Evolutionary conservation across 2,797 vertebrate genomes (phyloP).

Genomic region (Acanthiza pusilla): DNA sequence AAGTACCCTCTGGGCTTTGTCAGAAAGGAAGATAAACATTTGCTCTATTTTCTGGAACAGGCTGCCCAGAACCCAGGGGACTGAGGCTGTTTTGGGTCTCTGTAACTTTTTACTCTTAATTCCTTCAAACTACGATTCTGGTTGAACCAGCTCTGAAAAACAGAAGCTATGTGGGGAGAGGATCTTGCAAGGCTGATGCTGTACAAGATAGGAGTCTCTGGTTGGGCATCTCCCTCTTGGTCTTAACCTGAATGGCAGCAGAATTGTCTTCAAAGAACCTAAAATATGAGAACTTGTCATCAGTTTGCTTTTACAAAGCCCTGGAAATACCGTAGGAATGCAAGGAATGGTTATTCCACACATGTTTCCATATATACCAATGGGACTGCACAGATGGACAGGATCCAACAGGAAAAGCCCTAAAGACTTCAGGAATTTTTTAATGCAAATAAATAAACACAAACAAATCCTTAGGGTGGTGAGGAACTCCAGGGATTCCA

Average conservation of each 20-base stretch:
- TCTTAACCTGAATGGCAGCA: background rate
- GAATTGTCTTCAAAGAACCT: background rate
- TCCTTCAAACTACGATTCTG: background rate
- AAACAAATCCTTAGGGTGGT: background rate
- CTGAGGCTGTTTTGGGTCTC: background rate
- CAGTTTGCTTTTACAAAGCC: background rate
- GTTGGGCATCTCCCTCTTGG: background rate
- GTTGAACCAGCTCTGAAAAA: background rate
- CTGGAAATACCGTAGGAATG: background rate
- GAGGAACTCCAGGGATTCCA: background rate
- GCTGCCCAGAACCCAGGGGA: background rate
- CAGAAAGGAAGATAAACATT: constrained; percentile 12
- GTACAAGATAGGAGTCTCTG: background rate
- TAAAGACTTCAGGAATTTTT: background rate
- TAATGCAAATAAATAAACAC: background rate
- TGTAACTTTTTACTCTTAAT: background rate
- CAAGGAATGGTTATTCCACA: background rate
- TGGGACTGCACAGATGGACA: background rate
- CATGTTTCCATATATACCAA: background rate
- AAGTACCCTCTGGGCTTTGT: background rate
- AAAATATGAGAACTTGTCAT: background rate
- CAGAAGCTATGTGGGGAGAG: accelerated
- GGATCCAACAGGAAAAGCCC: background rate
- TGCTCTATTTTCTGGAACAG: background rate
- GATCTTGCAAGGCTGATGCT: background rate